Percentiles rank a stretch among this genome's conserved stretches.
Conservation (phyloP, 2,888 invertebrate genomes). For the Hipparchia semele region DNA sequence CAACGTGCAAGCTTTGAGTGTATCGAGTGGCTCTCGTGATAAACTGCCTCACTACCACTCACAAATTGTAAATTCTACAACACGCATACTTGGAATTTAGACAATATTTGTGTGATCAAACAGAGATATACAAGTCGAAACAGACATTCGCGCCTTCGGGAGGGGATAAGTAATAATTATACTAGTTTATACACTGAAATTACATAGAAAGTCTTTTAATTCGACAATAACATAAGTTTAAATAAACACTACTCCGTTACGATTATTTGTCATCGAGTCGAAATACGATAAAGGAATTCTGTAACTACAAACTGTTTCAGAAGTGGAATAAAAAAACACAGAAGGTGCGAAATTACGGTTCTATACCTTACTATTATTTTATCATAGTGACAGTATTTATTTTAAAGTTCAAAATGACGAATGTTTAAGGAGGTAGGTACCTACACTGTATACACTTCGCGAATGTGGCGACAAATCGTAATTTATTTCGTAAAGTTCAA, state of each 20-base stretch:
- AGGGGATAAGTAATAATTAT: background rate
- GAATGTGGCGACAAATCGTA: background rate
- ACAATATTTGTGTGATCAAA: background rate
- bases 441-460: too few relatives aligned
- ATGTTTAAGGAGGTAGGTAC: background rate
- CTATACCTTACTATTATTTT: background rate
- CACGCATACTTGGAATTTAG: background rate
- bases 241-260: too few relatives aligned
- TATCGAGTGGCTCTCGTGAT: too few relatives aligned
- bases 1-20: too few relatives aligned
- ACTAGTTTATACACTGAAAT: background rate
- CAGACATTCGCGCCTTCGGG: constrained; percentile 2
- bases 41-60: background rate
- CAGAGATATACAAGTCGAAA: background rate
- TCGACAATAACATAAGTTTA: too few relatives aligned
- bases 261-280: too few relatives aligned
- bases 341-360: background rate
- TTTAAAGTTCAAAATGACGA: background rate
- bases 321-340: too few relatives aligned
- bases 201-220: background rate
- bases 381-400: background rate
- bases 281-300: too few relatives aligned
- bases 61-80: constrained; percentile 10
- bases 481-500: background rate
- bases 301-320: too few relatives aligned